A percentile compares a stretch with the other conserved stretches of the same genome.
phyloP scores from a whole-genome alignment of 2,797 vertebrate species.

The Malurus leucopterus region DNA sequence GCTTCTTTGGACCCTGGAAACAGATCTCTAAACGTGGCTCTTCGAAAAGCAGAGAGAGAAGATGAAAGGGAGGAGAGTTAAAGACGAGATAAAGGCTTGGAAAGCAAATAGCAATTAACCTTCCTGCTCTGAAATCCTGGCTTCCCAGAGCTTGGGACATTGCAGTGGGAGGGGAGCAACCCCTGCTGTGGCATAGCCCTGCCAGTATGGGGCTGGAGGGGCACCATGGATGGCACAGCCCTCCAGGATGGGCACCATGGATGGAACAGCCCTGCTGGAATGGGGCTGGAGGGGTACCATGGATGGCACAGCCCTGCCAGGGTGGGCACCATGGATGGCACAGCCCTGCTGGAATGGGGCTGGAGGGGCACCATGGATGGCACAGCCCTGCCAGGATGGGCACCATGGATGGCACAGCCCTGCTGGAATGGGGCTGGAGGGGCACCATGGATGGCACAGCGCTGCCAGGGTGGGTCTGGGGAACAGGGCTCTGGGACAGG shows the following conservation, averaged over 20 bases:
- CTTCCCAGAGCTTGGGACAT: not conserved
- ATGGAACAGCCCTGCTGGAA: not conserved
- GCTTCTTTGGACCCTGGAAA: not conserved
- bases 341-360: not conserved
- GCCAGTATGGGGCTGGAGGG: not conserved
- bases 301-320: not conserved
- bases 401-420: not conserved
- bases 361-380: not conserved
- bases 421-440: too few species aligned
- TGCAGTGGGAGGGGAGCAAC: not conserved
- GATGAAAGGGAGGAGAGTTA: not conserved
- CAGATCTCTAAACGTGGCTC: not conserved
- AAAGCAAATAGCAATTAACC: slow-evolving; percentile 25
- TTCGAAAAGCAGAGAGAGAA: not conserved
- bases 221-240: not conserved
- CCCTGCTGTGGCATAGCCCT: not conserved
- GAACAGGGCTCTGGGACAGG: not conserved
- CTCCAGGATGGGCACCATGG: not conserved
- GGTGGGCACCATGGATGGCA: not conserved
- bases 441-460: not conserved
- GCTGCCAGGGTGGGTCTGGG: not conserved
- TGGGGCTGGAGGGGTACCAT: too few species aligned
- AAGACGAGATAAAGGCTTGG: not conserved
- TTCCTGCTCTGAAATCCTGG: not conserved
- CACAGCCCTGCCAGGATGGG: not conserved